Conservation (phyloP, 2,113 vertebrate species). For the Macrotis lagotis region DNA sequence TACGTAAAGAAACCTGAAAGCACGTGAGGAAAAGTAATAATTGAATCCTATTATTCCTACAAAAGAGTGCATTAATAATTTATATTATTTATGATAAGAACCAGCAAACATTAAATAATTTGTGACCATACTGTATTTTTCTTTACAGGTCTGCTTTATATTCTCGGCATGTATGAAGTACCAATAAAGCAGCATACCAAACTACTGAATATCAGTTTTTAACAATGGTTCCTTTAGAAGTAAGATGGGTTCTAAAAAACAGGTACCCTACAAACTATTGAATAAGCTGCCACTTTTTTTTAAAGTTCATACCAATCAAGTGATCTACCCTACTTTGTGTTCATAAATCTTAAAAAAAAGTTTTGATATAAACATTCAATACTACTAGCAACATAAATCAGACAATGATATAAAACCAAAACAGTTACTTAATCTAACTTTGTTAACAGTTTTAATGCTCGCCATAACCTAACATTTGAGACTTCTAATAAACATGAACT, state of each 20-base stretch:
- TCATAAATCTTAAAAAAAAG: conserved; percentile 54
- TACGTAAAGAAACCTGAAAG: conserved; percentile 61
- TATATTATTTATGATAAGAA: conserved; percentile 43
- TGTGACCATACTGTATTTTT: conserved; percentile 31
- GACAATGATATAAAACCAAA: conserved; percentile 51
- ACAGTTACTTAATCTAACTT: conserved; percentile 5
- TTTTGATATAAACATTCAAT: conserved; percentile 36
- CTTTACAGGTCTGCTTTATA: conserved; percentile 49
- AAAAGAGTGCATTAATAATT: conserved; percentile 59
- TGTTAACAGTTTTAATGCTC: conserved; percentile 33
- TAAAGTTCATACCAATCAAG: conserved; percentile 60
- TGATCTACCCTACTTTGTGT: conserved; percentile 66
- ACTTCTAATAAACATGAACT: conserved; percentile 38
- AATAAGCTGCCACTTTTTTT: conserved; percentile 46
- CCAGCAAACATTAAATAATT: conserved; percentile 47
- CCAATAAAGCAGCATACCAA: neutral
- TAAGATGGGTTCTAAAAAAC: conserved; percentile 64
- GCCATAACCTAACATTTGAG: conserved; percentile 35
- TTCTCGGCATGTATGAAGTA: neutral
- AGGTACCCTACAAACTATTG: neutral
- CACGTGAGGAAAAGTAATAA: conserved; percentile 48
- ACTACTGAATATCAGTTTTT: conserved; percentile 56
- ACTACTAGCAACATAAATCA: neutral
- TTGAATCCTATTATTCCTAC: conserved; percentile 43
- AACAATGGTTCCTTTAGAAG: conserved; percentile 63